Evolutionary conservation across 2,888 invertebrate genomes (phyloP), one percentile per base, ranked within the genome.

Genomic region (Parapristionchus giblindavisi): DNA sequence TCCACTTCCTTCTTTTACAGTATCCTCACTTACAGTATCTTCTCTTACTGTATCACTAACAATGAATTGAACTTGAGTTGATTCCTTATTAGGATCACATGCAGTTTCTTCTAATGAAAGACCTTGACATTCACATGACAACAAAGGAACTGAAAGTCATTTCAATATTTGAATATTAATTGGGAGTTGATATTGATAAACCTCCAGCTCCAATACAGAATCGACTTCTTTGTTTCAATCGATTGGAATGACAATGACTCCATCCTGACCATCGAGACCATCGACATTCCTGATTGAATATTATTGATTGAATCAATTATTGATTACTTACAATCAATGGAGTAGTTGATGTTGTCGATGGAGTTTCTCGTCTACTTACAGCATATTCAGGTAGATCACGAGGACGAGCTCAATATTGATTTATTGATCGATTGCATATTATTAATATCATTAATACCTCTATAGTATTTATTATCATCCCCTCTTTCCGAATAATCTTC

Each of bases 231-330:
- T 83, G 80, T 34, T 77, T 76, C 17, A 75, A 78, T 24, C 76
- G 66, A 32, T 77, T 78, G 27, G 76, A 76, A 48, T 80, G 76
- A 65, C 83, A 83, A 29, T 74, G 68, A 48, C 80, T 80, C 82
- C 82, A 83, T 29, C 79, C 77, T 24, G 81, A 81, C 83, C 82
- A 82, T 60, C 75, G 73, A 8, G 81, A 82, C 82, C 82, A 83
- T 29, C 80, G 83, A 51, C 81, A 83, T 14, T 80, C 77, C 83
- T 81, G 43, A 51, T 58, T 21, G 48, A 3, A 61, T n/a, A 34
- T n/a, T 43, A 14, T 8, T 14, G 17, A 43, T 14, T 43, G 17
- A 43, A 43, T 43, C 11, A 43, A 43, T 17, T 43, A 17, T 17
- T 17, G 17, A 43, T 43, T 17, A 40, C 68, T 68, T 1, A 52